phyloP scores from a whole-genome alignment of 2,888 invertebrate genomes.

The Drosophila neonasuta region DNA sequence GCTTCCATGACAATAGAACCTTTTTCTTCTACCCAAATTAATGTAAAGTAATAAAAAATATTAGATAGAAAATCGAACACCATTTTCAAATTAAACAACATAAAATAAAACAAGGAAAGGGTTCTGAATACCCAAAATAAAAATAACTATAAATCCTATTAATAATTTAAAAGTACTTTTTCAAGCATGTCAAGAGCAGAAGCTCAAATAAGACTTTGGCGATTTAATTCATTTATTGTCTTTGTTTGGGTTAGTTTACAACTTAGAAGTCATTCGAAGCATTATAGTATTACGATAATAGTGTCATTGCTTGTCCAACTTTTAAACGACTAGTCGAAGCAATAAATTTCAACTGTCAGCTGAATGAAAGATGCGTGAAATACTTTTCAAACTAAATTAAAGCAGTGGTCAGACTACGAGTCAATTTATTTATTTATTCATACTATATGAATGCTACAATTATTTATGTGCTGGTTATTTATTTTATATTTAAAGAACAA shows the following conservation, averaged over 20 bases:
- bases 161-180: not conserved
- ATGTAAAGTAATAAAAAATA: slow-evolving; percentile 12
- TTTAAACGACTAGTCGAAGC: no score
- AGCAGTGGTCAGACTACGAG: no score
- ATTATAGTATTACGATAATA: no score
- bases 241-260: not conserved
- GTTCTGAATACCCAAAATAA: not conserved
- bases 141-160: not conserved
- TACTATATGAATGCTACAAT: no score
- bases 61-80: slow-evolving; percentile 5
- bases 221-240: not conserved
- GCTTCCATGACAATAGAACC: not conserved
- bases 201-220: not conserved
- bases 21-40: slow-evolving; percentile 10
- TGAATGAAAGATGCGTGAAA: no score
- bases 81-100: slow-evolving; percentile 2
- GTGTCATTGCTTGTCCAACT: no score
- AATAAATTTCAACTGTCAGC: no score
- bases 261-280: not conserved
- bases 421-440: no score
- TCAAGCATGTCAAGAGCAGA: not conserved
- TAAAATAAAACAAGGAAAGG: not conserved
- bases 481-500: no score
- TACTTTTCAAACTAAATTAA: no score
- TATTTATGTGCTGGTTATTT: no score